Conservation (phyloP, 2,888 invertebrate species). For the Antheraea assamensis region DNA sequence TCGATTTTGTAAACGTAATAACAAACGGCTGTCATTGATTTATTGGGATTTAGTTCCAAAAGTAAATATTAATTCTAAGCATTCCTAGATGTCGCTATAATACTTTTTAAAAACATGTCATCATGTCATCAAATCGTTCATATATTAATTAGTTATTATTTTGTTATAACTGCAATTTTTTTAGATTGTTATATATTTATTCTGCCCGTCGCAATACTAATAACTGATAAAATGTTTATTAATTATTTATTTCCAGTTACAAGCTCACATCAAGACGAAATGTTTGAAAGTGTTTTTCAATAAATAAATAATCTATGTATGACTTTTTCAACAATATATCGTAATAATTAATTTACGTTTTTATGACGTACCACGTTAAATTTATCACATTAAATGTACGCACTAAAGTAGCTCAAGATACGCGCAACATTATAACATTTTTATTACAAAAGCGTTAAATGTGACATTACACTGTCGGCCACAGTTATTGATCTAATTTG, state of each 20-base stretch:
- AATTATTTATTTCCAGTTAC: too few species aligned
- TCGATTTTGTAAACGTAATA: neutral
- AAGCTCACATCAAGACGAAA: neutral
- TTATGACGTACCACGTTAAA: neutral
- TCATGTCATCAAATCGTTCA: neutral
- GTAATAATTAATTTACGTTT: neutral
- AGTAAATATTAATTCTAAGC: neutral
- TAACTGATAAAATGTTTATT: too few species aligned
- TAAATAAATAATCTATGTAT: neutral
- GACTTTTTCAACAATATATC: neutral
- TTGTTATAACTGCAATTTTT: too few species aligned
- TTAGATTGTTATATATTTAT: too few species aligned
- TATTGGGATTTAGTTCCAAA: neutral
- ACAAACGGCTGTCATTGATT: neutral
- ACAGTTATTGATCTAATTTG: conserved; percentile 58
- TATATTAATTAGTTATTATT: neutral
- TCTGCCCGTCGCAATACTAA: too few species aligned
- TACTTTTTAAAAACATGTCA: neutral
- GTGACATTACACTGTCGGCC: conserved; percentile 42
- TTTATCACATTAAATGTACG: neutral
- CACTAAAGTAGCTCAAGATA: conserved; percentile 26
- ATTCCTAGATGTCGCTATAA: conserved; percentile 2
- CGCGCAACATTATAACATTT: conserved; percentile 8
- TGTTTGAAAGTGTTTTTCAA: neutral
- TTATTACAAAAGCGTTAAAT: conserved; percentile 22